Conservation (phyloP, 2,888 invertebrate species). For the Tryphoninae sp. region DNA sequence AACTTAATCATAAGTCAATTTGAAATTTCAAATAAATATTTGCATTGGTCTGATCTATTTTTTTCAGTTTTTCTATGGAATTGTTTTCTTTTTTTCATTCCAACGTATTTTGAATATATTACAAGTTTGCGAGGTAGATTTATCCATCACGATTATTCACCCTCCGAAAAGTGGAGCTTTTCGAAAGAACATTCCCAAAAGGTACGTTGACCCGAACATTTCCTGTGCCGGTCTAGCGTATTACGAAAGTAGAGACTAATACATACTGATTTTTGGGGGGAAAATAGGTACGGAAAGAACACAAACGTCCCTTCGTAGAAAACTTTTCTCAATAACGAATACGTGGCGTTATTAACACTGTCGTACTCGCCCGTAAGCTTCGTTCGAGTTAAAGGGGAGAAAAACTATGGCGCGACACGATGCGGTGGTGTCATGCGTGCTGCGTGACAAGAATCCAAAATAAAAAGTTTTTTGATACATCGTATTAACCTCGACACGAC, state of each 20-base stretch:
- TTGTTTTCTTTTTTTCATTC: too few relatives aligned
- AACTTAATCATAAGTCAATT: too few relatives aligned
- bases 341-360: slow-evolving; percentile 34
- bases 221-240: neutral
- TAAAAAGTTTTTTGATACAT: slow-evolving; percentile 16
- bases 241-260: neutral
- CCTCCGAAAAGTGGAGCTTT: neutral
- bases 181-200: slow-evolving; percentile 14
- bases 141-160: neutral
- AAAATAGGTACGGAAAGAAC: slow-evolving; percentile 2
- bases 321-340: slow-evolving; percentile 40
- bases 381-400: neutral
- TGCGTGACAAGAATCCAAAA: slow-evolving; percentile 49
- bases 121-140: neutral
- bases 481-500: neutral
- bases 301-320: slow-evolving; percentile 4
- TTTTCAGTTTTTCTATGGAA: too few relatives aligned
- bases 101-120: too few relatives aligned
- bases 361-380: slow-evolving; percentile 29
- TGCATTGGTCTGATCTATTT: too few relatives aligned
- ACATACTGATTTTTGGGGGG: slow-evolving; percentile 30
- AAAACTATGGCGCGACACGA: slow-evolving; percentile 37
- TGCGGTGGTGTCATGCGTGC: slow-evolving; percentile 22
- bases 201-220: slow-evolving; percentile 24
- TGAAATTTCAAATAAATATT: too few relatives aligned